Conservation (phyloP, 2,888 invertebrate species). For the Ornithoptera alexandrae region DNA sequence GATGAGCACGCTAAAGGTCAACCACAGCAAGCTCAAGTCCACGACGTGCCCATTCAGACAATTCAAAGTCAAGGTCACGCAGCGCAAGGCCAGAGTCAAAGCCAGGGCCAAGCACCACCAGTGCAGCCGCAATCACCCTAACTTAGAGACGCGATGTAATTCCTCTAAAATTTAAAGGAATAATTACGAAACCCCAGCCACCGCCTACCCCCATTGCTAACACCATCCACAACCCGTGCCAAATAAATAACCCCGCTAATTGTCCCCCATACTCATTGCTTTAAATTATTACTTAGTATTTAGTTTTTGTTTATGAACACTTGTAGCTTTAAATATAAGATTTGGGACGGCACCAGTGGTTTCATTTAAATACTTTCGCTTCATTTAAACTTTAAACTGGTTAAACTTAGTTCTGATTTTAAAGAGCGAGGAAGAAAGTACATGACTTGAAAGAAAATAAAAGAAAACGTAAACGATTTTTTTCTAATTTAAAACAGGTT, state of each 20-base stretch:
- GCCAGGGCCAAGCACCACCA: constrained; percentile 26
- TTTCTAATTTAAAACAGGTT: too few relatives aligned
- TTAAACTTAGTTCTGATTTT: too few relatives aligned
- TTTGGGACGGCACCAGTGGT: background rate
- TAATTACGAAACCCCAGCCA: too few relatives aligned
- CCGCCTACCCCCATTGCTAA: background rate
- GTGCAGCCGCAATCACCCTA: constrained; percentile 13
- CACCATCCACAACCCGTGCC: constrained; percentile 30
- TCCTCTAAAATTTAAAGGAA: background rate
- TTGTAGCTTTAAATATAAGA: constrained; percentile 8
- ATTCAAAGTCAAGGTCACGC: constrained; percentile 16
- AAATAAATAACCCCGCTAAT: constrained; percentile 25
- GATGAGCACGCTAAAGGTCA: constrained; percentile 30
- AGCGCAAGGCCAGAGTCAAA: constrained; percentile 28
- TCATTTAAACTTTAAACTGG: too few relatives aligned
- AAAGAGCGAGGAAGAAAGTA: too few relatives aligned
- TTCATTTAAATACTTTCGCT: background rate
- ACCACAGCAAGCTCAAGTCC: constrained; percentile 31
- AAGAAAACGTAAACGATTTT: too few relatives aligned
- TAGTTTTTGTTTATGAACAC: constrained; percentile 2
- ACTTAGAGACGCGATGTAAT: background rate
- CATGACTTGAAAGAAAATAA: too few relatives aligned
- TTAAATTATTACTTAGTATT: constrained; percentile 8
- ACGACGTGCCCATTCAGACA: constrained; percentile 27
- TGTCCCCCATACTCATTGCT: constrained; percentile 20